These are phyloP conservation scores for Ganaspis sp. DNA, from an alignment of 1,140 invertebrate species.

Conservation along the genomic window DNA sequence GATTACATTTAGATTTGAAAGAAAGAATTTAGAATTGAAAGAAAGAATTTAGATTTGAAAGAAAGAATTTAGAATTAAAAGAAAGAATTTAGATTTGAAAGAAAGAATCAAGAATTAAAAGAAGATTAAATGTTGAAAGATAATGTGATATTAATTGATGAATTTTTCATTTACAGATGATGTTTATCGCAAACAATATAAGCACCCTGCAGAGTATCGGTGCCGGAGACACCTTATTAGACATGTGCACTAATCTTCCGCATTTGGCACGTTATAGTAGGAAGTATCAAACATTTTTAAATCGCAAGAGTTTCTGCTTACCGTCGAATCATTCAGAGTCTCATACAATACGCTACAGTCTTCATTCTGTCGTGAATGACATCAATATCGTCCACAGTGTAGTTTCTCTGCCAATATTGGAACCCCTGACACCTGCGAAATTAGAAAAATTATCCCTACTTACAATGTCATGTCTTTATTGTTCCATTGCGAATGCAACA, in stretches of 20 bases:
- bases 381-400: conserved; percentile 89
- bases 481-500: conserved; percentile 84
- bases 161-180: conserved; percentile 64
- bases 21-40: too few species aligned
- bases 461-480: conserved; percentile 87
- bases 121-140: too few species aligned
- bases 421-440: conserved; percentile 88
- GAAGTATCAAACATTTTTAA: conserved; percentile 83
- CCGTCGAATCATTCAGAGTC: conserved; percentile 86
- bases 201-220: conserved; percentile 82
- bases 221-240: conserved; percentile 87
- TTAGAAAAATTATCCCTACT: conserved; percentile 87
- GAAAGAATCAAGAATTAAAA: too few species aligned
- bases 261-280: conserved; percentile 85
- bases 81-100: too few species aligned
- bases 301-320: conserved; percentile 81
- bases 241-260: conserved; percentile 85
- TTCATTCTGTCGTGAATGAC: conserved; percentile 87
- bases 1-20: too few species aligned
- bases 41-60: too few species aligned
- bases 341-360: conserved; percentile 83
- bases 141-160: background rate
- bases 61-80: too few species aligned
- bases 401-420: conserved; percentile 89
- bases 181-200: conserved; percentile 76